Evolutionary conservation across 2,113 vertebrate genomes (phyloP), one percentile per base, ranked within the genome.

Genomic region (Tretioscincus oriximinensis): DNA sequence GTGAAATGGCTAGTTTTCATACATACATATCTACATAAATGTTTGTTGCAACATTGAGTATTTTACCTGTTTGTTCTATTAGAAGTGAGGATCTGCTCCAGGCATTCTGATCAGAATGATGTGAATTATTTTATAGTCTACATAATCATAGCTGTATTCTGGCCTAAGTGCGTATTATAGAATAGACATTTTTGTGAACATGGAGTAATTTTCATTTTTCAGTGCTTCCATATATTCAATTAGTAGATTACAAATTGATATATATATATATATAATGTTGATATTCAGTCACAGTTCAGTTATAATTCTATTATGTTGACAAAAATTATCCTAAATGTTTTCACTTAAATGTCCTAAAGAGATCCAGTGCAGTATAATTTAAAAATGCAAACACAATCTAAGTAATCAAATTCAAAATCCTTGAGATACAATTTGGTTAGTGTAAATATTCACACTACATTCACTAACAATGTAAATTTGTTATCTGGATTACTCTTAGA

Each of bases 51-150:
- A 24, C 41, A 47, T 83, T 70, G 63, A 83, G 73, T 87, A 28
- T 5, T n/a, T 84, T 82, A 85, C 79, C 2, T 16, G 1, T 67
- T 7, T 70, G 18, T 16, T 49, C 6, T 76, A 82, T 70, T 76
- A 69, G 10, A 24, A 83, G 1, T 3, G 61, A 68, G 61, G 26
- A 51, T 1, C 73, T 2, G 1, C 73, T 75, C 74, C 75, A 77
- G 81, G 76, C 68, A 83, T 83, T 77, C 74, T 77, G 81, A 77
- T 65, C 60, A 77, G 61, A 83, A 72, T 72, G 51, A 71, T 24
- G 29, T 79, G 58, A 29, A 45, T 79, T 79, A 9, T 63, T 5
- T 78, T 78, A 70, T n/a, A 45, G 68, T 26, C 24, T 61, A 45
- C 24, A 70, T 24, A 7, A 41, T 41, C 5, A 2, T 41, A 60